A percentile compares a stretch with the other conserved stretches of the same genome.
phyloP scores from a whole-genome alignment of 2,113 vertebrate genomes.

The Melierax canorus region DNA sequence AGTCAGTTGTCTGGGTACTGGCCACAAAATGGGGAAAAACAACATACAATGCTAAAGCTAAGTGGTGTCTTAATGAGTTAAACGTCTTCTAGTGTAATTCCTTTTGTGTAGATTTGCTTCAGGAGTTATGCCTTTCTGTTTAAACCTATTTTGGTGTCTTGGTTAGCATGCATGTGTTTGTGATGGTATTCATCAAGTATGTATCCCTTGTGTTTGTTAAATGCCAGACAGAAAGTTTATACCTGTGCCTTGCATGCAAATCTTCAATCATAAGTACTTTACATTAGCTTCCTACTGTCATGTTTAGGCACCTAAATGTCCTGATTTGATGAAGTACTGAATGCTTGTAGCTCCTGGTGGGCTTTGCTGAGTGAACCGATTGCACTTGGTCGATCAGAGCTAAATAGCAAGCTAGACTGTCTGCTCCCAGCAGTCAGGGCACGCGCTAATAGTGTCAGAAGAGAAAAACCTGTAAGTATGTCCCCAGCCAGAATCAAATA shows the following conservation, averaged over 20 bases:
- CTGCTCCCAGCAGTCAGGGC: neutral
- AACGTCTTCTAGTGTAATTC: neutral
- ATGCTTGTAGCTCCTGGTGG: neutral
- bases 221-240: neutral
- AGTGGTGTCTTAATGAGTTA: neutral
- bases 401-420: neutral
- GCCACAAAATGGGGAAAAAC: neutral
- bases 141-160: neutral
- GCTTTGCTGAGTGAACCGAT: neutral
- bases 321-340: neutral
- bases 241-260: neutral
- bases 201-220: neutral
- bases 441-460: neutral
- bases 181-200: neutral
- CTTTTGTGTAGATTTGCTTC: neutral
- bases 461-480: neutral
- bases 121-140: neutral
- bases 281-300: neutral
- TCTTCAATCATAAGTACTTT: neutral
- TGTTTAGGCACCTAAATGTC: neutral
- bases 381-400: neutral
- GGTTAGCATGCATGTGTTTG: neutral
- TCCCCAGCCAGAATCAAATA: neutral
- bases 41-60: neutral
- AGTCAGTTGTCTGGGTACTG: neutral